Percentiles rank a stretch among this genome's conserved stretches.
Evolutionary conservation across 2,113 vertebrate species (phyloP).

Genomic region (Crotalus horridus): DNA sequence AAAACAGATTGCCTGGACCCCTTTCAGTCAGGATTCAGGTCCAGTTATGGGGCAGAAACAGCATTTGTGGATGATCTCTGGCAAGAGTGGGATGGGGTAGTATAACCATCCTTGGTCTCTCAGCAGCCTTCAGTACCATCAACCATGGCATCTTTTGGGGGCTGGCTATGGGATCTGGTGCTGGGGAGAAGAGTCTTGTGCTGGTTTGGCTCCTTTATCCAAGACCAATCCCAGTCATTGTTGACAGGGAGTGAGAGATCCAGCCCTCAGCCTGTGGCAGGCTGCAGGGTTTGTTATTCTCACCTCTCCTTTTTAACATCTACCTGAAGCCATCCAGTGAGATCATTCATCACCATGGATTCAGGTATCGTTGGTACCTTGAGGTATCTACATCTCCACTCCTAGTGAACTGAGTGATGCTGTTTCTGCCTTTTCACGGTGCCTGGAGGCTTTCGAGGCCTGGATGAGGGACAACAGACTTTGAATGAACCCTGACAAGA

Average conservation of each 20-base stretch:
- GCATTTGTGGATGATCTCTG: neutral
- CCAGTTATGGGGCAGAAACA: neutral
- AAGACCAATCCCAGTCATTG: neutral
- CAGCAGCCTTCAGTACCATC: neutral
- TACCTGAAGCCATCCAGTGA: neutral
- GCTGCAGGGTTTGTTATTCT: neutral
- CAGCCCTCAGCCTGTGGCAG: neutral
- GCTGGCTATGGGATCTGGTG: neutral
- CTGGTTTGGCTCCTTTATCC: neutral
- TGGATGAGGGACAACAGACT: too few species aligned
- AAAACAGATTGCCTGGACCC: neutral
- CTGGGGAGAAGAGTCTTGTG: neutral
- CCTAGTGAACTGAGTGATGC: too few species aligned
- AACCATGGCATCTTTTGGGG: neutral
- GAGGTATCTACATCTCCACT: too few species aligned
- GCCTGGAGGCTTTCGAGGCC: too few species aligned
- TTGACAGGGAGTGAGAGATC: neutral
- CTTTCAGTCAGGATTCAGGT: neutral
- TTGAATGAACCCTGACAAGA: too few species aligned
- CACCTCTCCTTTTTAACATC: neutral
- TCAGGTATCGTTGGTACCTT: too few species aligned
- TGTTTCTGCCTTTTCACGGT: too few species aligned
- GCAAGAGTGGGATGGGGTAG: neutral
- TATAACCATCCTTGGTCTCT: neutral
- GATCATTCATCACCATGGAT: neutral